Base-by-base conservation (phyloP, 2,888 invertebrate species). In the Boloria euphrosyne region DNA sequence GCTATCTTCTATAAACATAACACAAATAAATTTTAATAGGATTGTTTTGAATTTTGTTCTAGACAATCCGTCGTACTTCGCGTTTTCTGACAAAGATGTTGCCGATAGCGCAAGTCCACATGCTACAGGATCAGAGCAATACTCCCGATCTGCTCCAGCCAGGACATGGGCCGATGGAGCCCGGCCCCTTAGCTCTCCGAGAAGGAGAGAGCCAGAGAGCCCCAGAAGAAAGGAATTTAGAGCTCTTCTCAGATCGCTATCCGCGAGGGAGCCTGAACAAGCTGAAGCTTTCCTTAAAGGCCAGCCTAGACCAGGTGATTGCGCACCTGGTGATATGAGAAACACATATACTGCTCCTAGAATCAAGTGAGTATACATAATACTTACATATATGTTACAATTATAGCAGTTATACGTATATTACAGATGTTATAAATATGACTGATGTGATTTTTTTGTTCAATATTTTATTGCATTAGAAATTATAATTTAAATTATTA, bases 21-120 rank as follows among this genome's bases (percentile, higher is more conserved):
- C 7, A 38, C 7, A 7, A 38, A 31, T 2, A 38, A 7, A 7
- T 38, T 38, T 10, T 57, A 46, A n/a, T 16, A 22, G 16, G n/a
- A 46, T 53, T 13, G n/a, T 57, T 57, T 27, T 46, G 22, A 46
- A 22, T 2, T 46, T 81, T 90, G 83, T 92, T 93, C 75, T 93
- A 96, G 96, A 96, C 89, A 96, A 96, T 86, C 96, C 96, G 54
- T 96, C 96, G 71, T 96, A 96, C 84, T 96, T 96, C 85, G 94
- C 95, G 78, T 86, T 95, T 77, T 93, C 93, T 73, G 92, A 93
- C 78, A 93, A 90, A 73, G 87, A 90, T 83, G 87, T 86, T 63
- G 75, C 86, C 6, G 87, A 89, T 66, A 82, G 79, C 73, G 80
- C 80, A 27, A 84, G 83, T 38, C 71, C 82, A 14, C 78, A 77